Conservation (phyloP, 2,888 invertebrate genomes). For the Malthinus seriepunctatus region DNA sequence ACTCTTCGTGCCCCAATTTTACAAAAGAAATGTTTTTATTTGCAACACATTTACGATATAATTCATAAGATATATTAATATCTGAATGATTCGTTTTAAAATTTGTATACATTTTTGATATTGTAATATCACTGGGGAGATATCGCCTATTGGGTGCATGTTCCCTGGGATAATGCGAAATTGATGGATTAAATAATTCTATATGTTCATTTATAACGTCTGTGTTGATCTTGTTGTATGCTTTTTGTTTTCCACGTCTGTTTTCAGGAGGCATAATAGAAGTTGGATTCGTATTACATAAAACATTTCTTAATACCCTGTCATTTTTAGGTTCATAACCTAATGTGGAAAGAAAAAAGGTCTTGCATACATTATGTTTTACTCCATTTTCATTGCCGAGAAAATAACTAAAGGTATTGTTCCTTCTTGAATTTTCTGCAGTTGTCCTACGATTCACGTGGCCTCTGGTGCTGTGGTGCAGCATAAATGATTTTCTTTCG, state of each 20-base stretch:
- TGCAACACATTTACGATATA: constrained; percentile 28
- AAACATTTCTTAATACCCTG: constrained; percentile 9
- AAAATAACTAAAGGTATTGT: background rate
- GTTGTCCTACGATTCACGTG: background rate
- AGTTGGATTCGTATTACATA: background rate
- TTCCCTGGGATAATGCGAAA: constrained; percentile 34
- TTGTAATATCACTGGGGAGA: constrained; percentile 32
- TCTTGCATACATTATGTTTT: constrained; percentile 14
- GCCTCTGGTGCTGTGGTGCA: background rate
- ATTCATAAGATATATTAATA: constrained; percentile 28
- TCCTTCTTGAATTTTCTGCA: background rate
- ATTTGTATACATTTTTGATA: constrained; percentile 32
- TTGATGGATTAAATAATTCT: constrained; percentile 21
- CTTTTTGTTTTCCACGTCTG: no score
- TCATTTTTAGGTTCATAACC: constrained; percentile 18
- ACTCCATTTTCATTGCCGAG: background rate
- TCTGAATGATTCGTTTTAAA: constrained; percentile 31
- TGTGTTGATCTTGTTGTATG: no score
- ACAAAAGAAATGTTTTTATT: constrained; percentile 34
- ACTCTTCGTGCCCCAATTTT: constrained; percentile 32
- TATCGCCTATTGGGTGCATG: constrained; percentile 34
- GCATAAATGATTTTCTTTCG: background rate
- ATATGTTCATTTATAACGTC: constrained; percentile 17
- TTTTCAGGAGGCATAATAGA: no score
- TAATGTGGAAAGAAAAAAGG: constrained; percentile 15